These are phyloP conservation scores for Cotesia typhae DNA, from an alignment of 1,140 invertebrate genomes.

Conservation along the genomic window DNA sequence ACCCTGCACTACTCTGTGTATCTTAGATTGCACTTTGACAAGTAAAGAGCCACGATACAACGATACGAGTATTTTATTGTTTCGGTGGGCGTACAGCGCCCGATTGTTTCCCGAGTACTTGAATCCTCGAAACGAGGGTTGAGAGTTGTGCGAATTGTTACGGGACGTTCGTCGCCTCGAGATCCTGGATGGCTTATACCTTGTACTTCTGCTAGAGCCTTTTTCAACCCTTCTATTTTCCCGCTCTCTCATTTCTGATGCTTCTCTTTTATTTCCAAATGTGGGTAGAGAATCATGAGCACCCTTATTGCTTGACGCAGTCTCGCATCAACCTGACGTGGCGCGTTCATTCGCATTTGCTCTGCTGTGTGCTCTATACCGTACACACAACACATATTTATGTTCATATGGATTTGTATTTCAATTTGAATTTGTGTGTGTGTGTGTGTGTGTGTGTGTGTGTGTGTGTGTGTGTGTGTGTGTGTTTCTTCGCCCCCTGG, in stretches of 20 bases:
- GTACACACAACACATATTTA: constrained; percentile 6
- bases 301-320: constrained; percentile 7
- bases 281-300: constrained; percentile 1
- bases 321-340: constrained; percentile 33
- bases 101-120: constrained; percentile 32
- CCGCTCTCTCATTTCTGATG: constrained; percentile 2
- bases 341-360: constrained; percentile 21
- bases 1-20: constrained; percentile 29
- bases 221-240: constrained; percentile 34
- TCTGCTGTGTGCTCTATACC: not conserved
- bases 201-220: not conserved
- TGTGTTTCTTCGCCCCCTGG: constrained; percentile 9
- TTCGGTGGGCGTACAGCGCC: not conserved
- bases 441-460: not conserved
- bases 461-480: not conserved
- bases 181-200: constrained; percentile 18
- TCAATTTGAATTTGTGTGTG: too few species aligned
- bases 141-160: constrained; percentile 34
- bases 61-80: constrained; percentile 25
- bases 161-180: constrained; percentile 34
- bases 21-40: constrained; percentile 31
- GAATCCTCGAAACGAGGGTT: constrained; percentile 36
- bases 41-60: not conserved
- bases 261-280: not conserved
- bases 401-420: not conserved